A percentile compares a stretch with the other conserved stretches of the same genome.
Conservation (phyloP, 1,140 invertebrate species). For the Drosophila oshimai region DNA sequence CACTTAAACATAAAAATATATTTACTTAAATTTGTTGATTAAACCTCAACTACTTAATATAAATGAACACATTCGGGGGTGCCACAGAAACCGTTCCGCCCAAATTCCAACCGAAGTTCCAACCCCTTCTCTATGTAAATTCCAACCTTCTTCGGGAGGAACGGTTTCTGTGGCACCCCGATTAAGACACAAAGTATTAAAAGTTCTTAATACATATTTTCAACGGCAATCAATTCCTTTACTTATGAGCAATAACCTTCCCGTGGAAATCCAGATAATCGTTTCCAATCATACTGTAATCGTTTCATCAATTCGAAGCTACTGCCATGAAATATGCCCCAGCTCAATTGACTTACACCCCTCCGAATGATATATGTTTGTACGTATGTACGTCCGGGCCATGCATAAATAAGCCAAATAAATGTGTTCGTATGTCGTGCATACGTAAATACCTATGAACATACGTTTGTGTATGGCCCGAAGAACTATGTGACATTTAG, state of each 20-base stretch:
- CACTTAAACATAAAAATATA: too few species aligned
- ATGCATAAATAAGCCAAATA: slow-evolving; percentile 50
- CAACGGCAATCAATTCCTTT: not conserved
- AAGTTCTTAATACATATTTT: not conserved
- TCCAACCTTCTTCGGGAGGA: too few species aligned
- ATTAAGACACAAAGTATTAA: too few species aligned
- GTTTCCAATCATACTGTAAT: slow-evolving; percentile 23
- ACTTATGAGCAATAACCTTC: too few species aligned
- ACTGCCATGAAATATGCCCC: slow-evolving; percentile 19
- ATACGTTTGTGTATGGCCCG: slow-evolving; percentile 8
- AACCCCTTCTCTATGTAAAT: too few species aligned
- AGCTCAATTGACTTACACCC: slow-evolving; percentile 24
- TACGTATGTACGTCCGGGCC: not conserved
- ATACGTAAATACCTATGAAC: not conserved
- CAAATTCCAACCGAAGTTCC: too few species aligned
- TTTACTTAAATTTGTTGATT: too few species aligned
- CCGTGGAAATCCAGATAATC: slow-evolving; percentile 8
- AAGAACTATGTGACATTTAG: slow-evolving; percentile 72
- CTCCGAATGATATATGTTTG: not conserved
- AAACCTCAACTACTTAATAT: too few species aligned
- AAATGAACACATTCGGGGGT: too few species aligned
- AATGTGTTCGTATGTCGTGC: slow-evolving; percentile 22
- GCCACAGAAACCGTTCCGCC: too few species aligned
- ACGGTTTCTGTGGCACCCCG: too few species aligned
- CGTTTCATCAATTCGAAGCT: slow-evolving; percentile 27